A percentile compares a stretch with the other conserved stretches of the same genome.
Evolutionary conservation across 1,140 invertebrate genomes (phyloP).

Genomic region (Olivierus martensii): DNA sequence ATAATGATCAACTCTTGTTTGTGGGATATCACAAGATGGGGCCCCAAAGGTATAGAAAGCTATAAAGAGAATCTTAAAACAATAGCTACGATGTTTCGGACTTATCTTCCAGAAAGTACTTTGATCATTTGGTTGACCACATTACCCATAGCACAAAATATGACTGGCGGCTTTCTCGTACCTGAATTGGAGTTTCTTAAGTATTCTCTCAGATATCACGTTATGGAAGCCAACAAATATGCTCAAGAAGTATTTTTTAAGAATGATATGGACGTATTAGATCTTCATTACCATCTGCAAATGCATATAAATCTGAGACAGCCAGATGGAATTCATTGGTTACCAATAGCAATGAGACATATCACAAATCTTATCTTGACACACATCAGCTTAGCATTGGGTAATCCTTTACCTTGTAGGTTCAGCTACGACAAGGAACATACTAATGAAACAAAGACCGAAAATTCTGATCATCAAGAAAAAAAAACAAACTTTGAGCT

Average conservation of each 20-base stretch:
- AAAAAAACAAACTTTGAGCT: too few relatives aligned
- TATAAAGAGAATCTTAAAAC: slow-evolving; percentile 34
- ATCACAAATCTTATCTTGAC: slow-evolving; percentile 27
- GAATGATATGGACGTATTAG: slow-evolving; percentile 34
- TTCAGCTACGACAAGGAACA: background rate
- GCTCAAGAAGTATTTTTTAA: slow-evolving; percentile 24
- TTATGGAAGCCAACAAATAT: slow-evolving; percentile 37
- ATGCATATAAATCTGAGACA: slow-evolving; percentile 23
- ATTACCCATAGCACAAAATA: slow-evolving; percentile 30
- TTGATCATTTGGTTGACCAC: slow-evolving; percentile 36
- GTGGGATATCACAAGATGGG: slow-evolving; percentile 39
- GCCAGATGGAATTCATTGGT: slow-evolving; percentile 29
- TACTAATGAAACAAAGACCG: background rate
- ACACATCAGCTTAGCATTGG: slow-evolving; percentile 19
- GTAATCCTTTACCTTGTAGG: slow-evolving; percentile 5
- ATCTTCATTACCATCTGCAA: slow-evolving; percentile 35
- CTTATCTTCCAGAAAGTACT: slow-evolving; percentile 24
- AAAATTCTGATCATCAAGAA: too few relatives aligned
- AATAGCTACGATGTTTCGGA: slow-evolving; percentile 26
- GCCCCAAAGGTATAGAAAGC: slow-evolving; percentile 27
- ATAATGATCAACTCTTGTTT: slow-evolving; percentile 38
- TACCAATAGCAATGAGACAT: slow-evolving; percentile 20
- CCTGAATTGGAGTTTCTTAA: slow-evolving; percentile 32
- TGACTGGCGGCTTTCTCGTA: slow-evolving; percentile 32
- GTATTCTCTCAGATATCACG: slow-evolving; percentile 32